Base-by-base conservation (phyloP, 2,888 invertebrate species). In the Perdita meconis region DNA sequence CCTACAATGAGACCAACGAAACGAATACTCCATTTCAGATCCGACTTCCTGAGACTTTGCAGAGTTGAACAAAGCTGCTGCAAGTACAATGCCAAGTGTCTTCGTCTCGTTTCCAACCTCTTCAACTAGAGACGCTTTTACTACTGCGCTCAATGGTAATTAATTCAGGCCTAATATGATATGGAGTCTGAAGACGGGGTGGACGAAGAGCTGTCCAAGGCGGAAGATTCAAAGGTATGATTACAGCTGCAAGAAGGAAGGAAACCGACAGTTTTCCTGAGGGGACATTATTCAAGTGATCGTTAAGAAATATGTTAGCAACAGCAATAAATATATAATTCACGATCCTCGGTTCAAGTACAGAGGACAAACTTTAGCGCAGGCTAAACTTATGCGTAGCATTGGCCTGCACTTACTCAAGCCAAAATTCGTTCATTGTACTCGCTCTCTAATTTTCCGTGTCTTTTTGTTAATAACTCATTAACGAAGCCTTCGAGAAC, bases 161-260 rank as follows among this genome's bases (percentile, higher is more conserved):
- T 72, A 76, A 65, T 60, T 64, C 66, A 69, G 68, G 61, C 73
- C 65, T 71, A 78, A 91, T 89, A 88, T 92, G 91, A 91, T 90
- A 91, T 92, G 92, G 90, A 92, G 85, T 86, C 91, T 73, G 91
- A 89, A 82, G 90, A 91, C 86, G 92, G 92, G 86, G 84, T 89
- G 85, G 92, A 92, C 82, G 91, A 91, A 80, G 91, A 92, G 84
- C 83, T 88, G 85, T 78, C 87, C 72, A 87, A 86, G 80, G 87
- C 87, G 82, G 85, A 87, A 85, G 88, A 87, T 82, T 79, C 83
- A 80, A 86, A 86, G 86, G 89, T 90, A 86, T 36, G 36, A n/a
- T 8, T 38, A 30, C 4, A 16, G 50, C 42, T 10, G n/a, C 12
- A 22, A 64, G n/a, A 55, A 8, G 12, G 24, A 59, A 30, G 1